phyloP scores from a whole-genome alignment of 2,888 invertebrate species.

The Morpho deidamia region DNA sequence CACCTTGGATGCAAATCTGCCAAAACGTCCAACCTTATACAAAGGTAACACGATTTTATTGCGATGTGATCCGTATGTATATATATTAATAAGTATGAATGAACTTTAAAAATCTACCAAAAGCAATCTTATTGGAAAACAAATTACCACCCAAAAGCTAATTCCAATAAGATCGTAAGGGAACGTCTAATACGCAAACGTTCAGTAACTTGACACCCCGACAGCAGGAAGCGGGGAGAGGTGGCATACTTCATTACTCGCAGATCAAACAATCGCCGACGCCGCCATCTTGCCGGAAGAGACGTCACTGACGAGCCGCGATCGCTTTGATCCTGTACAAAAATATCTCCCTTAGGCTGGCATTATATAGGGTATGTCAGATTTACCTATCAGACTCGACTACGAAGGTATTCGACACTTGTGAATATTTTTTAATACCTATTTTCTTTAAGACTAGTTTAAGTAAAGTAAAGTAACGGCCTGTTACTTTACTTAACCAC shows the following conservation, averaged over 20 bases:
- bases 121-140: constrained; percentile 6
- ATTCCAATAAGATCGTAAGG: constrained; percentile 35
- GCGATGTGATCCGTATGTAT: no score
- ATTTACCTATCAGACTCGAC: neutral
- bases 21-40: no score
- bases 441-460: no score
- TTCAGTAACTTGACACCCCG: constrained; percentile 69
- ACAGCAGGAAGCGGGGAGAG: constrained; percentile 67
- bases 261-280: constrained; percentile 73
- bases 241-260: constrained; percentile 77
- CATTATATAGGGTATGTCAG: neutral
- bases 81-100: no score
- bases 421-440: no score
- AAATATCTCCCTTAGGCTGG: constrained; percentile 45
- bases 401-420: no score
- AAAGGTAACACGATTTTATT: no score
- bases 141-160: constrained; percentile 17
- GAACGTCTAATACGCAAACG: constrained; percentile 50
- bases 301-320: constrained; percentile 60
- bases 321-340: constrained; percentile 72
- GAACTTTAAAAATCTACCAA: no score
- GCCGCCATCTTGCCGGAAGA: constrained; percentile 75
- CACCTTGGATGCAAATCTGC: no score
- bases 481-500: no score
- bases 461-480: no score